Evolutionary conservation across 2,113 vertebrate species (phyloP), one percentile per base, ranked within the genome.

Genomic region (Oriolus oriolus): DNA sequence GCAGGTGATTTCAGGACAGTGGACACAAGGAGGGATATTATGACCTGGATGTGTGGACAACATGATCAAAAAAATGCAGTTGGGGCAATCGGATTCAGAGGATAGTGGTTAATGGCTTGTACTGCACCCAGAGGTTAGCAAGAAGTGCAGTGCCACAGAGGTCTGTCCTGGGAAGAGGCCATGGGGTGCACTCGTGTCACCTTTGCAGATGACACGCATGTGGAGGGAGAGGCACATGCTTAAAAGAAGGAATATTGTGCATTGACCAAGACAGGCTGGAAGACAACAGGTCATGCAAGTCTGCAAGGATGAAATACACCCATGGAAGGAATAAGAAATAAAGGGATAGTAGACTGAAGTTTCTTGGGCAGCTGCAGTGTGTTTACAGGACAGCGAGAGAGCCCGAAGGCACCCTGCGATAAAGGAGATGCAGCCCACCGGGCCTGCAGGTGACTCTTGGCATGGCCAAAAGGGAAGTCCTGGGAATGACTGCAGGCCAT

Each of bases 331-430:
- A 82, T 4, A 7, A 23, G 10, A 22, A 22, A 26, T 27, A 56
- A 33, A 10, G 8, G 4, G 2, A 33, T 19, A 54, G 35, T 22
- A 39, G 24, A 10, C 45, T 18, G 50, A 22, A 50, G 11, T 6
- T 76, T 3, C 19, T 45, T 71, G 10, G 18, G 24, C 7, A 24
- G 18, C 56, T 80, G 27, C n/a, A 52, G 9, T 30, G 9, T 42
- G 6, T 13, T 82, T 50, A 28, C 28, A 73, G 39, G 27, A 59
- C 35, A 21, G 16, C 26, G 18, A 70, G 33, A 76, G 16, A 75
- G 13, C 20, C 7, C 1, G 0, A 31, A 70, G 9, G 5, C 23
- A 9, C 26, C 49, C n/a, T 9, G 2, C 17, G 17, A 24, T 11
- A 30, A 41, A 52, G 47, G 20, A 57, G 7, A 41, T 35, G 16